phyloP scores from a whole-genome alignment of 2,888 invertebrate species.

The Gerris lacustris region DNA sequence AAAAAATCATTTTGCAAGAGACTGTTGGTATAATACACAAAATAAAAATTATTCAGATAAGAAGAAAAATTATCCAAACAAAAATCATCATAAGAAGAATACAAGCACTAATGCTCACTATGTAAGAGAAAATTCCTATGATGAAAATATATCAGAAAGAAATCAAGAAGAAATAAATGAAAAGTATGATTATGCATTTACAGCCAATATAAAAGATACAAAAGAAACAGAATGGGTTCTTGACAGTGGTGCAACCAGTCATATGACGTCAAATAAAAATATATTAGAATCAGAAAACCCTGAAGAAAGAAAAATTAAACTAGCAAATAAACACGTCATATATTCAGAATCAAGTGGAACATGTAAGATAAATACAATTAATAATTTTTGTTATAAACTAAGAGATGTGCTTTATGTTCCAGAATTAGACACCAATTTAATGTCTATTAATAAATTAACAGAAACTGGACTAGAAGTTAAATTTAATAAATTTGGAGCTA shows the following conservation, averaged over 20 bases:
- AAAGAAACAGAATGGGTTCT: neutral
- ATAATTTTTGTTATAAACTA: no score
- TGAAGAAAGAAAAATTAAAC: neutral
- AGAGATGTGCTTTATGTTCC: no score
- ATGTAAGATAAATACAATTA: no score
- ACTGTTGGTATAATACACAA: no score
- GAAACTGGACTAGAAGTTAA: no score
- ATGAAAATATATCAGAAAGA: neutral
- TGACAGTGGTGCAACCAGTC: no score
- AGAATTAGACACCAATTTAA: no score
- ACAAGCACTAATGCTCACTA: neutral
- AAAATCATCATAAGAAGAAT: neutral
- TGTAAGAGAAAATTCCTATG: neutral
- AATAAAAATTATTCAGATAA: neutral
- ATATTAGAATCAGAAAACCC: neutral
- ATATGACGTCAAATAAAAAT: no score
- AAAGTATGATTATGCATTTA: neutral
- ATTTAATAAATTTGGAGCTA: no score
- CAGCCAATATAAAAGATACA: neutral
- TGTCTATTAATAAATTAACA: no score
- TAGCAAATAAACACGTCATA: neutral
- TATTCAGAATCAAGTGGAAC: neutral
- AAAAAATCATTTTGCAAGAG: no score
- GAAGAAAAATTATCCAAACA: neutral
- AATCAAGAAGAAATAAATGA: neutral